phyloP scores from a whole-genome alignment of 2,888 invertebrate species.

The Elgonia sp. region DNA sequence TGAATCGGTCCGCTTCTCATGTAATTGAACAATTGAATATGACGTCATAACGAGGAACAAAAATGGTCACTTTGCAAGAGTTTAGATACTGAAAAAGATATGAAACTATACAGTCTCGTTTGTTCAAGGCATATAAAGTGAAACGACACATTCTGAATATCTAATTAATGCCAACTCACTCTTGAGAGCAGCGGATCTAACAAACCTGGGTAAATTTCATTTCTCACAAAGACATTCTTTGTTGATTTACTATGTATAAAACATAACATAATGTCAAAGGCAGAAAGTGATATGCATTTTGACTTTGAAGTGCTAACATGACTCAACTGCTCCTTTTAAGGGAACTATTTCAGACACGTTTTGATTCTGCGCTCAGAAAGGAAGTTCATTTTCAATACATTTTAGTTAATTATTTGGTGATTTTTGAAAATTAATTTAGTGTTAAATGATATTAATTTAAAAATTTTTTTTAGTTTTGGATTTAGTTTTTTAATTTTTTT shows the following conservation, averaged over 20 bases:
- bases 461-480: too few relatives aligned
- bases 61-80: constrained; percentile 27
- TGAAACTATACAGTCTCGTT: constrained; percentile 4
- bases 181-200: background rate
- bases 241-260: constrained; percentile 46
- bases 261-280: constrained; percentile 16
- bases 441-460: too few relatives aligned
- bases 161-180: constrained; percentile 33
- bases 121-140: constrained; percentile 29
- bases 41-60: constrained; percentile 15
- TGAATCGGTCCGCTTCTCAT: background rate
- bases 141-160: constrained; percentile 30
- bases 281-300: constrained; percentile 10
- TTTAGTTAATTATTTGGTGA: too few relatives aligned
- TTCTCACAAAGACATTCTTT: constrained; percentile 31
- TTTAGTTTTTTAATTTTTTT: too few relatives aligned
- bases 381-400: too few relatives aligned
- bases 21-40: constrained; percentile 14
- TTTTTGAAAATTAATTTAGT: too few relatives aligned
- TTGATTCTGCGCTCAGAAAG: background rate
- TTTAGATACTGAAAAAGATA: constrained; percentile 29
- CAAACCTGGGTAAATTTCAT: constrained; percentile 34
- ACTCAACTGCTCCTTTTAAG: background rate
- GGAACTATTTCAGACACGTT: background rate
- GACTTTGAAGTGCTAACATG: constrained; percentile 24